These are phyloP conservation scores for Laticauda colubrina DNA, from an alignment of 2,113 vertebrate species.

Conservation along the genomic window DNA sequence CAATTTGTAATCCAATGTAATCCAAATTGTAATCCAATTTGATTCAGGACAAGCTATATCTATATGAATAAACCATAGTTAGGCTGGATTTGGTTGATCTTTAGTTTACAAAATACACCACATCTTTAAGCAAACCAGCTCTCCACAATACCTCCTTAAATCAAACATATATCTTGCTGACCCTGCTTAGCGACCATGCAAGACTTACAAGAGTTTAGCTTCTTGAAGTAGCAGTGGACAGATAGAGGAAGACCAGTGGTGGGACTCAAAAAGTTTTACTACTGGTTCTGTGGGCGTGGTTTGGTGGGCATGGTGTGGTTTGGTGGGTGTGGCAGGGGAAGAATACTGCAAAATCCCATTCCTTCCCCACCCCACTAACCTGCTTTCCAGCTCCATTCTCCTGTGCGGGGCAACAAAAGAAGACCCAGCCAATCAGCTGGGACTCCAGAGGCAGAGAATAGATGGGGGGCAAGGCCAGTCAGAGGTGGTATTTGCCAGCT, in stretches of 20 bases:
- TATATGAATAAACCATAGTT: neutral
- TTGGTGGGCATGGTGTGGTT: too few relatives aligned
- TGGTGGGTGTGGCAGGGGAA: too few relatives aligned
- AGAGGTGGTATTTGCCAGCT: too few relatives aligned
- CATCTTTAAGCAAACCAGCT: neutral
- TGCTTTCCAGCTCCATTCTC: too few relatives aligned
- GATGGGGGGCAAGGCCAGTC: too few relatives aligned
- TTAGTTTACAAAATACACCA: neutral
- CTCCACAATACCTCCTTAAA: neutral
- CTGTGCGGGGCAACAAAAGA: too few relatives aligned
- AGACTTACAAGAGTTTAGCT: neutral
- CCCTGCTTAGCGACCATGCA: neutral
- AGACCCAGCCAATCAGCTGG: too few relatives aligned
- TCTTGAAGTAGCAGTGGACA: neutral
- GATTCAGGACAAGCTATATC: conserved; percentile 7
- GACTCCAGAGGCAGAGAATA: too few relatives aligned
- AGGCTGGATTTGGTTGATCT: neutral
- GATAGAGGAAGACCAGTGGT: neutral
- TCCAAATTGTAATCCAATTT: neutral
- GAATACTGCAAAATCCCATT: too few relatives aligned
- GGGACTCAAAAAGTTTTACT: too few relatives aligned
- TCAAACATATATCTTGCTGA: neutral
- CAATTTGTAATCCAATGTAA: neutral
- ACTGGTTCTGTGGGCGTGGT: too few relatives aligned
- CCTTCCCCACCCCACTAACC: too few relatives aligned